Conservation (phyloP, 2,113 vertebrate species). For the Scomber colias region DNA sequence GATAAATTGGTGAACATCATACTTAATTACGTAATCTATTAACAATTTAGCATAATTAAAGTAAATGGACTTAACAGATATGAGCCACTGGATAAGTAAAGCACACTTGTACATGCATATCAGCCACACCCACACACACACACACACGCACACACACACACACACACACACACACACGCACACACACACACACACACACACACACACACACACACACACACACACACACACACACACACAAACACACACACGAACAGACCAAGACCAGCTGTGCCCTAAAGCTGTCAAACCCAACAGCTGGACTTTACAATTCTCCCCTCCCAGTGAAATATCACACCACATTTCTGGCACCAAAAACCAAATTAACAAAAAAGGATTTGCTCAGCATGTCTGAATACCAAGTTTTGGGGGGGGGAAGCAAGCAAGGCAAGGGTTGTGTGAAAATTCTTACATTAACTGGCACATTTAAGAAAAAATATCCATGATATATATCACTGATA, state of each 20-base stretch:
- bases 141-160: constrained; percentile 3
- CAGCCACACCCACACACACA: not conserved
- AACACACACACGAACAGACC: constrained; percentile 14
- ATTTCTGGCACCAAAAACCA: constrained; percentile 76
- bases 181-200: constrained; percentile 27
- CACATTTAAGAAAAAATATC: not conserved
- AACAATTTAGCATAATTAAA: constrained; percentile 15
- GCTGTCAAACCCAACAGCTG: constrained; percentile 82
- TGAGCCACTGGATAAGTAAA: constrained; percentile 31
- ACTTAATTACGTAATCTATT: constrained; percentile 16
- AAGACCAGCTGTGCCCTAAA: constrained; percentile 73
- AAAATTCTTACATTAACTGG: constrained; percentile 65
- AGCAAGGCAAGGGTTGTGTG: constrained; percentile 47
- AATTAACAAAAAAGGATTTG: constrained; percentile 84
- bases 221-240: constrained; percentile 28
- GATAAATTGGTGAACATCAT: constrained; percentile 17
- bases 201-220: constrained; percentile 5
- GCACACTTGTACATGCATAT: not conserved
- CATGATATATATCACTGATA: not conserved
- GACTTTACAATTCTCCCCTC: constrained; percentile 81
- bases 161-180: constrained; percentile 5
- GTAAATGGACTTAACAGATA: not conserved
- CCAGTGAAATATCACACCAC: constrained; percentile 84
- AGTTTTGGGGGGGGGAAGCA: constrained; percentile 57
- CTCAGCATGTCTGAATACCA: constrained; percentile 73